Evolutionary conservation across 2,888 invertebrate genomes (phyloP), one percentile per base, ranked within the genome.

Genomic region (Drosophila siamana): DNA sequence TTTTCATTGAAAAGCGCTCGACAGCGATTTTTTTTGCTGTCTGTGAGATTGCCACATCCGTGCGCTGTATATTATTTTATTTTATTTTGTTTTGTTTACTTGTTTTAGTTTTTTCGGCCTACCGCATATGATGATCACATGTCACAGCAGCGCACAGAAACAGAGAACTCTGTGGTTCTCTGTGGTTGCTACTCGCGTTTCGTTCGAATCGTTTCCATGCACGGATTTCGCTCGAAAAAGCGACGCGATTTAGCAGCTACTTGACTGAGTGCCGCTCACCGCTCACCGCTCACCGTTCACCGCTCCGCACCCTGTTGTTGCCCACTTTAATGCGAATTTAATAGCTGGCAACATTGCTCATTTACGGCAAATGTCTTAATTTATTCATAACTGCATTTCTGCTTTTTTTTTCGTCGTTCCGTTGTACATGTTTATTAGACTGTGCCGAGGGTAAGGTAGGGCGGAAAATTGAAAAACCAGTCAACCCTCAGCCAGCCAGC

Each of bases 31-130:
- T 0, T 38, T n/a, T 19, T 26, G 11, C 19, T 57, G 36, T 26
- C 26, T 61, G 68, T 86, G 91, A 90, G 91, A 90, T 91, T 91
- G 89, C 89, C 88, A 90, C 89, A 90, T 90, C 91, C 89, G 91
- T n/a, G n/a, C 19, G 19, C 19, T 19, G 19, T 19, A 19, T 19
- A 19, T 2, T 89, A 78, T 79, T 85, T 85, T 65, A 74, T 75
- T 69, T 41, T 19, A 15, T 22, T 46, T 62, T 41, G 0, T 52
- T 41, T 33, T 46, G 8, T 50, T 55, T 30, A 16, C 41, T 41
- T 41, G 41, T 4, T 11, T 41, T 41, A 28, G 15, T 38, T 38
- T 50, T 60, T 47, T 33, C n/a, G 16, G 54, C 76, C 76, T 70
- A 74, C 77, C 57, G 66, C 74, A 74, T 46, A 22, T 24, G 26